A percentile compares a stretch with the other conserved stretches of the same genome.
Evolutionary conservation across 2,113 vertebrate species (phyloP).

Genomic region (Pampusana beccarii): DNA sequence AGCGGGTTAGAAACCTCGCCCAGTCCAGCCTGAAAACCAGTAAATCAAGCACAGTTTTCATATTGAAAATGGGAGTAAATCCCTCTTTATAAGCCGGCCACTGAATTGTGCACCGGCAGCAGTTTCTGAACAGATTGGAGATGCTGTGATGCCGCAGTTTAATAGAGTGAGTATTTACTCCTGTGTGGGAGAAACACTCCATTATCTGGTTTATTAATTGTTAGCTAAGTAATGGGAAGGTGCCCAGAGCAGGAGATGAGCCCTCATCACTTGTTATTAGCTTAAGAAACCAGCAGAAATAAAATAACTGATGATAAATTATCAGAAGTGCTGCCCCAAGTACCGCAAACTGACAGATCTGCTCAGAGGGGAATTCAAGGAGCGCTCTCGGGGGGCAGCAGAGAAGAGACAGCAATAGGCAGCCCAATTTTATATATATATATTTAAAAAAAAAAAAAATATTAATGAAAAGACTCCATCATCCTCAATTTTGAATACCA

Average conservation of each 20-base stretch:
- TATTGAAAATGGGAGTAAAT: neutral
- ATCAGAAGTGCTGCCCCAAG: slow-evolving; percentile 9
- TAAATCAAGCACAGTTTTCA: neutral
- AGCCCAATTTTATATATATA: neutral
- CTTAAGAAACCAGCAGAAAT: slow-evolving; percentile 51
- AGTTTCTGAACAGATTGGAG: slow-evolving; percentile 6
- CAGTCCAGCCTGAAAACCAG: neutral
- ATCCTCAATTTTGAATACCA: neutral
- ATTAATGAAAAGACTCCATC: neutral
- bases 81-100: neutral
- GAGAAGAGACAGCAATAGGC: neutral
- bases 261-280: slow-evolving; percentile 51
- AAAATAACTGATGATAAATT: slow-evolving; percentile 42
- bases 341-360: neutral
- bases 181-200: slow-evolving; percentile 46
- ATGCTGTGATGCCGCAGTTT: neutral
- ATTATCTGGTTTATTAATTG: slow-evolving; percentile 68
- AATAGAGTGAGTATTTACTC: slow-evolving; percentile 43
- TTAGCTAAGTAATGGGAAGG: slow-evolving; percentile 63
- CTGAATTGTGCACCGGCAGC: neutral
- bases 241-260: slow-evolving; percentile 54
- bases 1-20: neutral
- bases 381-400: rapidly evolving
- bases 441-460: too few relatives aligned
- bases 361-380: neutral